These are phyloP conservation scores for Hippopotamus amphibius DNA, from an alignment of 2,113 vertebrate genomes.

Conservation along the genomic window DNA sequence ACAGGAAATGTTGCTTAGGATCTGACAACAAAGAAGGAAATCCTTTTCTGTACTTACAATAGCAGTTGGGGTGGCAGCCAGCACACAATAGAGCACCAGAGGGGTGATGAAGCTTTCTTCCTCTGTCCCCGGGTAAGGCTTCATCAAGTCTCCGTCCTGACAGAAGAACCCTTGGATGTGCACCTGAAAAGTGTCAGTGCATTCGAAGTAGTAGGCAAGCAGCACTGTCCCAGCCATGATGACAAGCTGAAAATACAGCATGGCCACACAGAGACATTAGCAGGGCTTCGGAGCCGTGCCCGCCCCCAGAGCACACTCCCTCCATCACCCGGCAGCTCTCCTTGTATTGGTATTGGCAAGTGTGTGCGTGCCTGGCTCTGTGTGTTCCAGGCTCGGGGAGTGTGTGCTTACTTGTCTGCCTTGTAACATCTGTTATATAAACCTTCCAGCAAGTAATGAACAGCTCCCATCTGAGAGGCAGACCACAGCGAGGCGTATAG, in stretches of 20 bases:
- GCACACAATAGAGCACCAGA: slow-evolving; percentile 96
- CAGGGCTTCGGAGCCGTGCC: slow-evolving; percentile 78
- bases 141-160: slow-evolving; percentile 97
- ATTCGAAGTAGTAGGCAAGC: slow-evolving; percentile 99
- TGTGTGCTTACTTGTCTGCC: slow-evolving; percentile 64
- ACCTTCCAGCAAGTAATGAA: slow-evolving; percentile 85
- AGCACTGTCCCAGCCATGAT: slow-evolving; percentile 99
- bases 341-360: slow-evolving; percentile 51
- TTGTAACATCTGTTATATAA: slow-evolving; percentile 86
- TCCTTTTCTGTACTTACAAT: slow-evolving; percentile 92
- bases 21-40: slow-evolving; percentile 44
- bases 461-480: slow-evolving; percentile 65
- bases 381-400: not conserved
- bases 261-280: slow-evolving; percentile 87
- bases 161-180: slow-evolving; percentile 99
- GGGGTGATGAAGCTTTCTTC: slow-evolving; percentile 97
- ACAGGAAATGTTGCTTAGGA: not conserved
- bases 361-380: slow-evolving; percentile 44
- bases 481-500: not conserved
- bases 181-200: slow-evolving; percentile 97
- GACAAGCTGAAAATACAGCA: slow-evolving; percentile 97
- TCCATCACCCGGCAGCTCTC: slow-evolving; percentile 75
- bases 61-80: slow-evolving; percentile 94
- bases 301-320: slow-evolving; percentile 73
- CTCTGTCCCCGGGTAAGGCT: slow-evolving; percentile 96